Evolutionary conservation across 2,113 vertebrate species (phyloP), one percentile per base, ranked within the genome.

Genomic region (Symphodus melops): DNA sequence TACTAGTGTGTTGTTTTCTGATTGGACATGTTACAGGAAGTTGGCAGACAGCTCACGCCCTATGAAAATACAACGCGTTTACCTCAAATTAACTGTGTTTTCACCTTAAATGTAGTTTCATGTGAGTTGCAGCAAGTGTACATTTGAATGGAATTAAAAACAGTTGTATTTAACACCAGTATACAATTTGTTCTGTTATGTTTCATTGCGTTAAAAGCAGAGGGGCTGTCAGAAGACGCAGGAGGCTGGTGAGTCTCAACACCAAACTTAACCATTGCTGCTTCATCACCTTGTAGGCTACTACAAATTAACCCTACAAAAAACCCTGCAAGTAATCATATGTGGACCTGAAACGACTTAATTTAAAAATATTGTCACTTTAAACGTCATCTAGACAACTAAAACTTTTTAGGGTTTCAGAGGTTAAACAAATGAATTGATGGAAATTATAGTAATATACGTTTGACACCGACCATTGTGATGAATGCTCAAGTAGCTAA

Each of bases 211-310:
- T 37, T 55, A 59, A 49, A 39, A 46, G 71, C 84, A 5, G 66
- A 53, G 48, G 20, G 44, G 46, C 55, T 7, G 57, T 1, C 5
- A 1, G 74, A 25, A 0, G 85, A 77, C 46, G 81, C 57, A 21
- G 88, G 84, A 51, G 86, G 86, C 33, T 91, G 89, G 89, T 89
- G 82, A 83, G 86, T 77, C 19, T 51, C 19, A n/a, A 19, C 17
- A 49, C 46, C 10, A 8, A 17, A 51, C 5, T 9, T 20, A 11
- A 11, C 9, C 39, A 33, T 33, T 33, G 28, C 28, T 33, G 28
- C 28, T 33, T 5, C 4, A 33, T 33, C 28, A 4, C 28, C 6
- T 33, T 33, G 28, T 33, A 33, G 28, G 28, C 28, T 33, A 33
- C 28, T 33, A 6, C 28, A 33, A 33, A 33, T 5, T 33, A 33